These are phyloP conservation scores for Hypocryptadius cinnamomeus DNA, from an alignment of 2,113 vertebrate species.

Conservation along the genomic window DNA sequence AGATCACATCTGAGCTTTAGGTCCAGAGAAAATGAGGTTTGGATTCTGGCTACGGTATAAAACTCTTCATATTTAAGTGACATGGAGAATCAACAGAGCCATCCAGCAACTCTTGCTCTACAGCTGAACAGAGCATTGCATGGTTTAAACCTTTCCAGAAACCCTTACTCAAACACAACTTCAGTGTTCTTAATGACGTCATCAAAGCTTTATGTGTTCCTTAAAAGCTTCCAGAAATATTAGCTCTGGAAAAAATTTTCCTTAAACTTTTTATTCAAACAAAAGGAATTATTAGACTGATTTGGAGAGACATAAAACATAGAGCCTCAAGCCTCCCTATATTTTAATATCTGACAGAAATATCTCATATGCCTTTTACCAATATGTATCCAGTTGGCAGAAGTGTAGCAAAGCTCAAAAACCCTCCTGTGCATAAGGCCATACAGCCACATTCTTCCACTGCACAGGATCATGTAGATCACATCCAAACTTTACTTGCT, in stretches of 20 bases:
- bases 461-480: background rate
- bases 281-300: slow-evolving; percentile 3
- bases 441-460: background rate
- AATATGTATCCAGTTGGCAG: background rate
- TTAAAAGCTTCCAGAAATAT: slow-evolving; percentile 7
- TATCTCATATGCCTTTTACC: background rate
- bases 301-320: background rate
- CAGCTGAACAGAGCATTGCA: background rate
- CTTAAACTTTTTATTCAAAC: background rate
- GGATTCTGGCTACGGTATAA: background rate
- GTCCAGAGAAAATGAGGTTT: background rate
- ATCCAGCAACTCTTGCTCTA: background rate
- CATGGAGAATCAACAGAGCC: background rate
- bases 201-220: background rate
- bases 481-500: background rate
- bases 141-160: background rate
- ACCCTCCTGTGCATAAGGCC: background rate
- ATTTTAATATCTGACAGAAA: background rate
- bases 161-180: background rate
- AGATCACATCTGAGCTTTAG: background rate
- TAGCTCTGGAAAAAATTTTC: background rate
- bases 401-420: background rate
- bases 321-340: background rate
- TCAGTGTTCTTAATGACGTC: background rate
- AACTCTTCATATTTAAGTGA: background rate